These are phyloP conservation scores for Epinephelus malabaricus DNA, from an alignment of 2,797 vertebrate species.

Conservation along the genomic window DNA sequence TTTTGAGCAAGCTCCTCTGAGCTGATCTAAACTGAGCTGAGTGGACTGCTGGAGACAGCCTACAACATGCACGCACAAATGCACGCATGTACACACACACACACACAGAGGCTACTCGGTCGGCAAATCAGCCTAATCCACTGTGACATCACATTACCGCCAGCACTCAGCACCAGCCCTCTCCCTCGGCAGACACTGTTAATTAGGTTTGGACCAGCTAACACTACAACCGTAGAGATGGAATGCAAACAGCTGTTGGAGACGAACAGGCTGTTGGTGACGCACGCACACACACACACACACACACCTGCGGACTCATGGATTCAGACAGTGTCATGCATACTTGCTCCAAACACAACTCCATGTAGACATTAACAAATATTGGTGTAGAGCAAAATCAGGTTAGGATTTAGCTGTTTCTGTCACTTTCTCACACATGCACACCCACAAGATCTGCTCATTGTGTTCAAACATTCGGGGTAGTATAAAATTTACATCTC, in stretches of 20 bases:
- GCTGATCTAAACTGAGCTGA: constrained; percentile 35
- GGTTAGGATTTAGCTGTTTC: not conserved
- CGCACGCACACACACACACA: constrained; percentile 18
- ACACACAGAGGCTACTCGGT: constrained; percentile 18
- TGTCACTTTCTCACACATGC: not conserved
- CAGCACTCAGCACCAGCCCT: constrained; percentile 73
- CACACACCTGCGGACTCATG: constrained; percentile 33
- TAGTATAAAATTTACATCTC: no score
- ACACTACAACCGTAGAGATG: constrained; percentile 64
- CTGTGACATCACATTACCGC: constrained; percentile 85
- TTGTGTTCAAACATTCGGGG: not conserved
- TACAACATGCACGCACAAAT: not conserved
- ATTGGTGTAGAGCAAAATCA: not conserved
- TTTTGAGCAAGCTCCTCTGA: constrained; percentile 33
- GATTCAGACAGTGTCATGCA: not conserved
- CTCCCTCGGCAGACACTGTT: constrained; percentile 71
- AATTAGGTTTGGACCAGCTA: constrained; percentile 81
- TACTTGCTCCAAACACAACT: not conserved
- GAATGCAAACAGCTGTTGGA: constrained; percentile 74
- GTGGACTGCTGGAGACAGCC: constrained; percentile 18
- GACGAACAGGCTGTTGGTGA: no score
- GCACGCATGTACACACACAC: not conserved
- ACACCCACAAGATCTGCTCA: not conserved
- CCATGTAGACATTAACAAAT: not conserved
- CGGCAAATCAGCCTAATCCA: constrained; percentile 80